These are phyloP conservation scores for Drosophila sechellia DNA, from an alignment of 1,140 invertebrate genomes.

Conservation along the genomic window DNA sequence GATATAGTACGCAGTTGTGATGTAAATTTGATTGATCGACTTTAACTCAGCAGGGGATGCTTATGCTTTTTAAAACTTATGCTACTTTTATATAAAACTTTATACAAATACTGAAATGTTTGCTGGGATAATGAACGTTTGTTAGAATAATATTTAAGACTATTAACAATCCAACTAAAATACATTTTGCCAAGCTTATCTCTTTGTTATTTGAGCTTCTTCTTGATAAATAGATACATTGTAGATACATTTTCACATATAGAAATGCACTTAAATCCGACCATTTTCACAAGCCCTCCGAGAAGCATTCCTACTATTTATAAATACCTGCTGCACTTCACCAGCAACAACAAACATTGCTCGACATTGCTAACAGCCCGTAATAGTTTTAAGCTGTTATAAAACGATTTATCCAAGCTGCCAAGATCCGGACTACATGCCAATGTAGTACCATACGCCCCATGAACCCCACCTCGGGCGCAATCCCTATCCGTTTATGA, in stretches of 20 bases:
- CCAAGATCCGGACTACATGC: constrained; percentile 31
- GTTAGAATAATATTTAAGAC: too few relatives aligned
- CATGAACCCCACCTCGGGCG: background rate
- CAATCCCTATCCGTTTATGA: background rate
- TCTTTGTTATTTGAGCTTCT: too few relatives aligned
- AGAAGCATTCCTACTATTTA: constrained; percentile 23
- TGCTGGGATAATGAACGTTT: too few relatives aligned
- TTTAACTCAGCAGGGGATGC: background rate
- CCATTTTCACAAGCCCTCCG: too few relatives aligned
- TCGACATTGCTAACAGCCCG: constrained; percentile 8
- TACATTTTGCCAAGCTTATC: background rate
- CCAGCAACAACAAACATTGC: constrained; percentile 5
- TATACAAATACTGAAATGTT: too few relatives aligned
- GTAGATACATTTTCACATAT: too few relatives aligned
- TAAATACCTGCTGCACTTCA: constrained; percentile 22
- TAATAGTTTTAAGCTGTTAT: constrained; percentile 44
- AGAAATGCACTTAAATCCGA: too few relatives aligned
- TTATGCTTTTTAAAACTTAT: too few relatives aligned
- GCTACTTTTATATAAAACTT: too few relatives aligned
- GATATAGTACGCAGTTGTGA: background rate
- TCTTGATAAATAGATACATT: too few relatives aligned
- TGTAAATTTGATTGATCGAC: background rate
- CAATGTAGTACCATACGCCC: constrained; percentile 33
- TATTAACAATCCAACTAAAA: too few relatives aligned
- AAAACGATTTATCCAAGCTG: constrained; percentile 54